Conservation (phyloP, 2,113 vertebrate species). For the Sterrhoptilus dennistouni region DNA sequence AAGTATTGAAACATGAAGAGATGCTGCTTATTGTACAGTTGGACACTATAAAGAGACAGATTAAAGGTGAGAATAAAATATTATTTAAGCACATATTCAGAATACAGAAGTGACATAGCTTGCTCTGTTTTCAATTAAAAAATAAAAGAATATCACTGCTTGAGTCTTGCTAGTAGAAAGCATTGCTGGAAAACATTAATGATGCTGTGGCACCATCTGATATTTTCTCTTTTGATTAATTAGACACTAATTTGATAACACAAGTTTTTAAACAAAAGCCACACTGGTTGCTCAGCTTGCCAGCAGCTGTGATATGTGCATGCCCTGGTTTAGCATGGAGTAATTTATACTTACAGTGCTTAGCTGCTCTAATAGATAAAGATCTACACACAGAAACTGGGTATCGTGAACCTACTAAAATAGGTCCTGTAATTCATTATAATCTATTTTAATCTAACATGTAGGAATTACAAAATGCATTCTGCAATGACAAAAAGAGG, state of each 20-base stretch:
- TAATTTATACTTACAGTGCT: not conserved
- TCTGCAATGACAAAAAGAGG: not conserved
- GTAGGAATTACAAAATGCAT: not conserved
- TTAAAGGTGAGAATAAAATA: conserved; percentile 81
- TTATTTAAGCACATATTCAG: not conserved
- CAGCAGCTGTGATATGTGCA: not conserved
- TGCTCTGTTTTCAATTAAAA: not conserved
- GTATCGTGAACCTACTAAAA: not conserved
- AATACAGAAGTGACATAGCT: not conserved
- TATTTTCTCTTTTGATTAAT: not conserved
- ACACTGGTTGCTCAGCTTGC: not conserved
- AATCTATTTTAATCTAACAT: not conserved
- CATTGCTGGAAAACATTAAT: not conserved
- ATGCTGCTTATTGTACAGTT: conserved; percentile 86
- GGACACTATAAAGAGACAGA: conserved; percentile 84
- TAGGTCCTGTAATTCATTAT: not conserved
- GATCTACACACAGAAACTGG: not conserved
- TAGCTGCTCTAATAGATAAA: not conserved
- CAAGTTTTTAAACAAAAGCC: not conserved
- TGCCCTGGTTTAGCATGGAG: not conserved
- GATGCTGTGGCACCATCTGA: not conserved
- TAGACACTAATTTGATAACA: not conserved
- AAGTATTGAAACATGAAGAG: conserved; percentile 92
- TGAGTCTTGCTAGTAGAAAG: not conserved
- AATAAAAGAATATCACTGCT: not conserved